Conservation (phyloP, 2,888 invertebrate species). For the Poecilus cupreus region DNA sequence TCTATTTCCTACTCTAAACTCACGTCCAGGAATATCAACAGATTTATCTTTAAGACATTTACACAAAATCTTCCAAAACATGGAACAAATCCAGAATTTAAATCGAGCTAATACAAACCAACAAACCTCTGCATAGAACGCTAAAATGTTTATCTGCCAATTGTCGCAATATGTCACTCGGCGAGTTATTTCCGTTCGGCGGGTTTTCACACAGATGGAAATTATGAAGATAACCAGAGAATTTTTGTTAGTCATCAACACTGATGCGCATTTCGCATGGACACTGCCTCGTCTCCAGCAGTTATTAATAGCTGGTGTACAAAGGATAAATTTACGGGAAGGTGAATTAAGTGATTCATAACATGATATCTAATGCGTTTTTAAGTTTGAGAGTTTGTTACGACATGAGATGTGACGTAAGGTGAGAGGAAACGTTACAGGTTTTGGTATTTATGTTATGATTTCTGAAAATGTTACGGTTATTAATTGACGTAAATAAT, state of each 20-base stretch:
- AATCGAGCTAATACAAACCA: neutral
- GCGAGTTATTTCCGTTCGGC: constrained; percentile 27
- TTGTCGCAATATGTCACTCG: constrained; percentile 28
- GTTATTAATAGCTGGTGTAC: neutral
- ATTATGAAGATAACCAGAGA: constrained; percentile 27
- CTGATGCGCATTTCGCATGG: constrained; percentile 1
- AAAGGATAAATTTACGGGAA: neutral
- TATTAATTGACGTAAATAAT: no score
- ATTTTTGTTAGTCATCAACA: constrained; percentile 37
- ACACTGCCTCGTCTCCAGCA: neutral
- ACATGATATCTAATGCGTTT: neutral
- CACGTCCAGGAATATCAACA: neutral
- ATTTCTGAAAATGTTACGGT: no score
- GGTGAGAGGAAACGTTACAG: no score
- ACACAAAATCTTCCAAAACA: neutral
- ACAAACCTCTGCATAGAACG: neutral
- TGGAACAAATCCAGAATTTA: neutral
- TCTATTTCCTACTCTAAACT: no score
- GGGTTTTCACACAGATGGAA: constrained; percentile 37
- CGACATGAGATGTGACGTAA: neutral
- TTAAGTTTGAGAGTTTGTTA: neutral
- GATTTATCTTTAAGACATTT: neutral
- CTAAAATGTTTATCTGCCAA: constrained; percentile 17
- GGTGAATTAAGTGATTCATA: neutral
- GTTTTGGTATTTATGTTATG: no score